Conservation (phyloP, 2,888 invertebrate species). For the Dioctria linearis region DNA sequence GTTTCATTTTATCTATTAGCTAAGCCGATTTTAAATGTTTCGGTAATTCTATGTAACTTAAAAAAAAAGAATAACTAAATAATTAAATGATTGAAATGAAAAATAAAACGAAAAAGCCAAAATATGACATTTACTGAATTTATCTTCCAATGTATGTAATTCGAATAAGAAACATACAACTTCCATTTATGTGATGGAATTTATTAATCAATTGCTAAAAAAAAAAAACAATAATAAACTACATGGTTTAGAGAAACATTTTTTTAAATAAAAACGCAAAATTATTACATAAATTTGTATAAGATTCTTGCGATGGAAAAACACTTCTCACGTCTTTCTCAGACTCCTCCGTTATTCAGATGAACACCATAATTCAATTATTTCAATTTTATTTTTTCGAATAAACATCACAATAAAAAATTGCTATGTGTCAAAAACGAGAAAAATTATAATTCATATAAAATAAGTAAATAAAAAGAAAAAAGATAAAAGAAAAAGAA, state of each 20-base stretch:
- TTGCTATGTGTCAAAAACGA: not conserved
- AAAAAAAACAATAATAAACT: not conserved
- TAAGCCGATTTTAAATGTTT: not conserved
- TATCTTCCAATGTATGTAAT: conserved; percentile 15
- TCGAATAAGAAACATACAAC: not conserved
- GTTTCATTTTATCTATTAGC: no score
- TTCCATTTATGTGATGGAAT: not conserved
- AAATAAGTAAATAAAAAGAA: conserved; percentile 53
- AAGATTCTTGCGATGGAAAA: not conserved
- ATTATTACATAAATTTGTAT: conserved; percentile 1
- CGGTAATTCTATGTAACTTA: not conserved
- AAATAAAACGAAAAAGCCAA: conserved; percentile 4
- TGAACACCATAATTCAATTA: not conserved
- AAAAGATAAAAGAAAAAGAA: conserved; percentile 44
- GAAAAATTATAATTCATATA: conserved; percentile 57
- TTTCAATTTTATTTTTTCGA: conserved; percentile 17
- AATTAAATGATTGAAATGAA: not conserved
- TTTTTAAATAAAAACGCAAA: not conserved
- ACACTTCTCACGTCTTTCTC: conserved; percentile 40
- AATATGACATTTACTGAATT: conserved; percentile 2
- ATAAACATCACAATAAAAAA: conserved; percentile 18
- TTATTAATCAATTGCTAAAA: conserved; percentile 6
- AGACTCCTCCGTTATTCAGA: not conserved
- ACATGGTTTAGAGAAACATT: not conserved
- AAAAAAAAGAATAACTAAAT: not conserved